Conservation (phyloP, 2,113 vertebrate species). For the Suncus etruscus region DNA sequence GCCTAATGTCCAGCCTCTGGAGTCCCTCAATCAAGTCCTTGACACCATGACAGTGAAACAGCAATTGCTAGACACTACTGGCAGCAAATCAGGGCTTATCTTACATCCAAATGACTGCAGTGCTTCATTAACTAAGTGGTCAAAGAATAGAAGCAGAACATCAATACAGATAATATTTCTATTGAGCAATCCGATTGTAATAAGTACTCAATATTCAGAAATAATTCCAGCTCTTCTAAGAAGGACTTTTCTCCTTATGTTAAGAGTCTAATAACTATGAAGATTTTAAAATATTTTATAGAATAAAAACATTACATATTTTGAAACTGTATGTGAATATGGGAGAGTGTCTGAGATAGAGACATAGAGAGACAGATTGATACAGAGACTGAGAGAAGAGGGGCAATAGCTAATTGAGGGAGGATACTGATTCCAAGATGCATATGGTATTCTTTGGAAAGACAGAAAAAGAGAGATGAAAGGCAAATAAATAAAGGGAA, state of each 20-base stretch:
- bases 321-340: too few relatives aligned
- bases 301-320: neutral
- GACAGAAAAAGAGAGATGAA: neutral
- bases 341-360: neutral
- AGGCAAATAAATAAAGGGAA: too few relatives aligned
- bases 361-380: neutral
- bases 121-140: neutral
- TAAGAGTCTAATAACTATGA: neutral
- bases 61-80: neutral
- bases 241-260: neutral
- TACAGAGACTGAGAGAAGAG: neutral
- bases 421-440: too few relatives aligned
- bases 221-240: neutral
- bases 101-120: neutral
- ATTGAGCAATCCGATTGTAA: neutral
- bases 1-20: neutral
- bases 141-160: neutral
- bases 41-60: neutral
- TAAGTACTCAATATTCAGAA: neutral
- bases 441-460: neutral
- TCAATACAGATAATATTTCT: too few relatives aligned
- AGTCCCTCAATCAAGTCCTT: constrained; percentile 50
- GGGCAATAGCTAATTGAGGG: too few relatives aligned
- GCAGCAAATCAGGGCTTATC: neutral
- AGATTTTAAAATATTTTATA: neutral